Base-by-base conservation (phyloP, 2,113 vertebrate genomes). In the Oceanites oceanicus region DNA sequence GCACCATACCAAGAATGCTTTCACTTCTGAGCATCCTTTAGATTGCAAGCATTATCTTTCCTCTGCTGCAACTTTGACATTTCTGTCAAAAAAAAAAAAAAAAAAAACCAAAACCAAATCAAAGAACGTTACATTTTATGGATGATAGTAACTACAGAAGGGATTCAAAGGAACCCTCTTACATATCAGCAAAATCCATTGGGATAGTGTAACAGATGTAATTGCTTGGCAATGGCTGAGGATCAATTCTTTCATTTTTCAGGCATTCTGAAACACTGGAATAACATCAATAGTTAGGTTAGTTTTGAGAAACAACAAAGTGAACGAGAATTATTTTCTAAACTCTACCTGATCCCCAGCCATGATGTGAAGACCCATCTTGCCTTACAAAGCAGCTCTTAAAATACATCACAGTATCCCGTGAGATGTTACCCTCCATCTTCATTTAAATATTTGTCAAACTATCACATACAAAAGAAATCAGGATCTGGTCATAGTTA, bases 1-100 rank as follows among this genome's bases (percentile, higher is more conserved):
- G 93, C 94, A 95, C 92, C 92, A 94, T 94, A 94, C 95, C 90
- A 96, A 96, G 96, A 96, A 93, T 61, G 45, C 84, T 96, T 92
- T 97, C 83, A 84, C 71, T 93, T 91, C 77, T 82, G 72, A 73
- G 61, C 81, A 93, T 84, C 88, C 53, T 94, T 92, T 82, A 85
- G 86, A 76, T 84, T 96, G 67, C 70, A 93, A 84, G 72, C 65
- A 78, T 89, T 95, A 89, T 82, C 59, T 79, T 85, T 91, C 80
- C 70, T 86, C 61, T 81, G 36, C 71, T 89, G 50, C 70, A 91
- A 75, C 56, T 94, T 71, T 74, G 87, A 91, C 30, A 71, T 78
- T 88, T 78, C 65, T 83, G 19, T 70, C 38, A 47, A 34, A 58
- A 34, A 68, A 42, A 68, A 50, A 7, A 30, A 38, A 7, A 18